Percentiles rank a stretch among this genome's conserved stretches.
Conservation (phyloP, 1,140 invertebrate genomes). For the Hylyphantes graminicola region DNA sequence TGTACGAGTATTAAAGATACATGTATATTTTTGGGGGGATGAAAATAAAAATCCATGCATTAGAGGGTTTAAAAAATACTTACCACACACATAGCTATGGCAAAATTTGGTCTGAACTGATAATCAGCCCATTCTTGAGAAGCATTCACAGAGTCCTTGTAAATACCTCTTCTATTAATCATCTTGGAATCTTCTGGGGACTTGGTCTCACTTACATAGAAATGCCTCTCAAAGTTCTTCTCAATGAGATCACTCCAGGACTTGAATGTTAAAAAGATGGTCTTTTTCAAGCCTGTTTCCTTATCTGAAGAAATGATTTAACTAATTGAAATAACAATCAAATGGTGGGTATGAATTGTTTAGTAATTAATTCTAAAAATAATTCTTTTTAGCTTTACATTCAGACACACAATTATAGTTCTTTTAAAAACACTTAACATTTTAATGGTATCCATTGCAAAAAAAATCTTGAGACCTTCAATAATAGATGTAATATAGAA, state of each 20-base stretch:
- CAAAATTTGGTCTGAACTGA: conserved; percentile 94
- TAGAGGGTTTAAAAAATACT: conserved; percentile 7
- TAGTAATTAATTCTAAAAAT: too few relatives aligned
- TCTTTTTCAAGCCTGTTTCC: conserved; percentile 27
- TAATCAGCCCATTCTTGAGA: conserved; percentile 90
- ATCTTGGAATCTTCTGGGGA: conserved; percentile 75
- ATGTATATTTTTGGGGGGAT: too few relatives aligned
- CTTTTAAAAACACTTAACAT: neutral
- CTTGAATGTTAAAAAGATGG: conserved; percentile 74
- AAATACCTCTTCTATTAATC: conserved; percentile 89
- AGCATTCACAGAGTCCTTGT: conserved; percentile 91
- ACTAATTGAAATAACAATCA: too few relatives aligned
- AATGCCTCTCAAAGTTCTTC: conserved; percentile 87
- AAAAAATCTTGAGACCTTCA: neutral
- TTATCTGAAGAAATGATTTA: neutral
- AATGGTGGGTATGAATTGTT: too few relatives aligned
- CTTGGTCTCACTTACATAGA: conserved; percentile 78
- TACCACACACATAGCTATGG: conserved; percentile 89
- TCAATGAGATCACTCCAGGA: conserved; percentile 89
- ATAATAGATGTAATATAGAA: neutral
- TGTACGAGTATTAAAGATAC: too few relatives aligned
- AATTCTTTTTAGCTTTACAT: too few relatives aligned
- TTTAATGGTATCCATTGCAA: neutral
- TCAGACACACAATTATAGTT: neutral
- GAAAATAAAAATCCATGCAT: too few relatives aligned